phyloP scores from a whole-genome alignment of 2,888 invertebrate species.

The Aproaerema taeniolella region DNA sequence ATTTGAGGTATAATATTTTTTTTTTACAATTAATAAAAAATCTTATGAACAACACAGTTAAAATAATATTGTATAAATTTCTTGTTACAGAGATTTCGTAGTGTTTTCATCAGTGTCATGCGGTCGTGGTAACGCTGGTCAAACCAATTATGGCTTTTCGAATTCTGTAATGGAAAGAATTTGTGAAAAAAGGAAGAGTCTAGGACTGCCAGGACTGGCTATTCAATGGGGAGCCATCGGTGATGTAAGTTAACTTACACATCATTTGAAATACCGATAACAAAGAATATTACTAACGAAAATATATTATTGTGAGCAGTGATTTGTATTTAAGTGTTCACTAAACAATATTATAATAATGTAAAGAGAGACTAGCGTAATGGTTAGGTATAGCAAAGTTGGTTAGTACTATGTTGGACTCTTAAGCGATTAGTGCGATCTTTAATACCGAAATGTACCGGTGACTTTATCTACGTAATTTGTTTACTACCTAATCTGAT shows the following conservation, averaged over 20 bases:
- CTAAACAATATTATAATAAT: neutral
- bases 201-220: slow-evolving; percentile 87
- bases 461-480: too few relatives aligned
- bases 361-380: neutral
- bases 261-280: too few relatives aligned
- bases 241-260: slow-evolving; percentile 79
- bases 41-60: neutral
- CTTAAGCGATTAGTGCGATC: too few relatives aligned
- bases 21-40: neutral
- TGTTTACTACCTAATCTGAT: too few relatives aligned
- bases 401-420: too few relatives aligned
- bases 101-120: slow-evolving; percentile 92
- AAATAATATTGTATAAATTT: neutral
- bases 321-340: neutral
- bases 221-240: slow-evolving; percentile 97
- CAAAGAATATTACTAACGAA: too few relatives aligned
- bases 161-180: slow-evolving; percentile 94
- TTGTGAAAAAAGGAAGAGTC: slow-evolving; percentile 83
- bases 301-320: too few relatives aligned
- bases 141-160: slow-evolving; percentile 90
- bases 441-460: too few relatives aligned
- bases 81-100: slow-evolving; percentile 82
- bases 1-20: neutral
- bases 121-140: slow-evolving; percentile 90
- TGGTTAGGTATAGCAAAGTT: neutral